Evolutionary conservation across 2,113 vertebrate species (phyloP).

Genomic region (Budorcas taxicolor): DNA sequence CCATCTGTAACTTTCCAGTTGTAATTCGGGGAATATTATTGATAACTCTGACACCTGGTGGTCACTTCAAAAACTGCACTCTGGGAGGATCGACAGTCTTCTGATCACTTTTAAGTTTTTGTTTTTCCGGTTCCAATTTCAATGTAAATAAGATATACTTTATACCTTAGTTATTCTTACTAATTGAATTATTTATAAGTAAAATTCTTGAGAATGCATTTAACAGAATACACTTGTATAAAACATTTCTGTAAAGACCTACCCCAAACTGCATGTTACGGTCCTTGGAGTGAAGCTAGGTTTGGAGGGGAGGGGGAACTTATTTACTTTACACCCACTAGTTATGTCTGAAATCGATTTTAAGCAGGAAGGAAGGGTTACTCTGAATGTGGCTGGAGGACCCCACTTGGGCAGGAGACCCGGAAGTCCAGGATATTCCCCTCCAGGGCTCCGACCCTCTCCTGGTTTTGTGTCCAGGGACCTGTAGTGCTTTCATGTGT

Average conservation of each 20-base stretch:
- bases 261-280: background rate
- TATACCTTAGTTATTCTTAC: background rate
- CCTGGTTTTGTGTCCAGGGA: background rate
- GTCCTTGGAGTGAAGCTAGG: background rate
- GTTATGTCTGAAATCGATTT: background rate
- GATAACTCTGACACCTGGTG: conserved; percentile 80
- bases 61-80: conserved; percentile 57
- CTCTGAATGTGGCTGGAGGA: background rate
- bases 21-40: conserved; percentile 26
- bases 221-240: background rate
- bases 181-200: background rate
- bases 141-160: background rate
- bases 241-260: background rate
- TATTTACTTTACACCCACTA: background rate
- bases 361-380: background rate
- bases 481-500: background rate
- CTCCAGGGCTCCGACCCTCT: too few relatives aligned
- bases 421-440: background rate
- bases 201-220: background rate
- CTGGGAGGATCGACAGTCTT: background rate
- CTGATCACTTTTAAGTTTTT: background rate
- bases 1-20: conserved; percentile 40
- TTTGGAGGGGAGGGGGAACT: background rate
- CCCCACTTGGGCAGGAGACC: background rate
- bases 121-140: background rate